Evolutionary conservation across 92 coral and sea anemone species (phyloP), one percentile per base, ranked within the genome.

Genomic region (Scolanthus callimorphus): DNA sequence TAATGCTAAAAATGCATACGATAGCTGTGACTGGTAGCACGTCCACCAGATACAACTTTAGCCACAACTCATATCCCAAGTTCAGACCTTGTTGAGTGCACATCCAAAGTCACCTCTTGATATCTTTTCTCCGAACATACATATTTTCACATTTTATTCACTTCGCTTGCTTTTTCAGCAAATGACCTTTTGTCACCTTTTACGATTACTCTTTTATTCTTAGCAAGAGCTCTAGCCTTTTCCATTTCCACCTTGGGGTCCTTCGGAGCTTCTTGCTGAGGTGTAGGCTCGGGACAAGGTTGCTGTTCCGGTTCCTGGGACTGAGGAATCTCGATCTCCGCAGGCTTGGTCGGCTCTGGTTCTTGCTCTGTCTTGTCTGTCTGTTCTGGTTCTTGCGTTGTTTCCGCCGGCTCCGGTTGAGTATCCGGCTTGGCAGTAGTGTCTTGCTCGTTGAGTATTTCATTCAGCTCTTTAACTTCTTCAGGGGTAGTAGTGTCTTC

Each of bases 391-490:
- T 68, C 65, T n/a, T 47, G 62, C 25, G 57, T 22, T 11, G 29
- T 19, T 15, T 63, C 61, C 17, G 61, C 57, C 31, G 52, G 26
- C 22, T 57, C 51, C 21, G 67, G 43, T 0, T 49, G 60, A 0
- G 53, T 64, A 11, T 71, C 70, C 31, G 59, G 76, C 25, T 83
- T 70, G 10, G 66, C 60, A 31, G 73, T 69, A 1, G 51, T 57
- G 15, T 74, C 82, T 55, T 77, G 86, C 24, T 87, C 74, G 23
- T 67, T 57, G 9, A 73, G 50, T 4, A 72, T 86, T 17, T 69
- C 65, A 31, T 76, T 69, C 1, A 82, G 65, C 41, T 71, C 70
- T 51, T 71, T 60, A 1, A 77, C 81, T 65, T 74, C 90, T 38
- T 70, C 90, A 1, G 69, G 73, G 27, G 69, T 49, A 11, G 67